These are phyloP conservation scores for Glossosoma conforme DNA, from an alignment of 1,140 invertebrate species.

Conservation along the genomic window DNA sequence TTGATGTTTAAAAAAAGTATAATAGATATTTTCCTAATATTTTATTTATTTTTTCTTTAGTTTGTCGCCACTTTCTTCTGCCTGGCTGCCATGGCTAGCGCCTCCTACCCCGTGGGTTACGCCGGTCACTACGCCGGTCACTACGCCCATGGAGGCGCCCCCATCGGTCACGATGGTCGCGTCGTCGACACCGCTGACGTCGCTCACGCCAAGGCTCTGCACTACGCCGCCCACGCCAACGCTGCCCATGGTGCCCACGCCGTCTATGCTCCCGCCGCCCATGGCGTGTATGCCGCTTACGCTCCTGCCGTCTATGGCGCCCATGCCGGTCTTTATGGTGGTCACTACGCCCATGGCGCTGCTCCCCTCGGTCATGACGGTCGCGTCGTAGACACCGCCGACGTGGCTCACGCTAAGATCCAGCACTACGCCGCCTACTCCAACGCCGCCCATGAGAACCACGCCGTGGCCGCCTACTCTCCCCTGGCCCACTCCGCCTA, in stretches of 20 bases:
- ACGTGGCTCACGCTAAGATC: constrained; percentile 18
- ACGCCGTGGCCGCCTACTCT: constrained; percentile 15
- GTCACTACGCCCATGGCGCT: neutral
- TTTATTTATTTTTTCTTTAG: neutral
- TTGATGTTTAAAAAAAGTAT: no score
- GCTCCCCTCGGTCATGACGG: constrained; percentile 23
- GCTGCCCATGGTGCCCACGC: constrained; percentile 17
- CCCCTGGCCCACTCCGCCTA: constrained; percentile 40
- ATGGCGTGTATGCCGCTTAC: constrained; percentile 1
- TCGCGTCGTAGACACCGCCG: constrained; percentile 17
- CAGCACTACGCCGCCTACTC: constrained; percentile 5
- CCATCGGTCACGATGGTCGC: constrained; percentile 22
- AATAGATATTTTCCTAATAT: no score
- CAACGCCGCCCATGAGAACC: constrained; percentile 8
- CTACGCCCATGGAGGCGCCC: constrained; percentile 27
- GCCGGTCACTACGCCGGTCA: neutral
- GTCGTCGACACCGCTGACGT: constrained; percentile 28
- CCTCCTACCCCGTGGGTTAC: neutral
- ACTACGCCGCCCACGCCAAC: constrained; percentile 18
- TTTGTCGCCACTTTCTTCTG: neutral
- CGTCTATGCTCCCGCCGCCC: neutral
- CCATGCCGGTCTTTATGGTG: no score
- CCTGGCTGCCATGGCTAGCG: neutral
- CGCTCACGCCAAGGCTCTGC: constrained; percentile 24
- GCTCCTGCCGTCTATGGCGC: constrained; percentile 13